A percentile compares a stretch with the other conserved stretches of the same genome.
Evolutionary conservation across 1,140 invertebrate species (phyloP).

Genomic region (Chrysopa pallens): DNA sequence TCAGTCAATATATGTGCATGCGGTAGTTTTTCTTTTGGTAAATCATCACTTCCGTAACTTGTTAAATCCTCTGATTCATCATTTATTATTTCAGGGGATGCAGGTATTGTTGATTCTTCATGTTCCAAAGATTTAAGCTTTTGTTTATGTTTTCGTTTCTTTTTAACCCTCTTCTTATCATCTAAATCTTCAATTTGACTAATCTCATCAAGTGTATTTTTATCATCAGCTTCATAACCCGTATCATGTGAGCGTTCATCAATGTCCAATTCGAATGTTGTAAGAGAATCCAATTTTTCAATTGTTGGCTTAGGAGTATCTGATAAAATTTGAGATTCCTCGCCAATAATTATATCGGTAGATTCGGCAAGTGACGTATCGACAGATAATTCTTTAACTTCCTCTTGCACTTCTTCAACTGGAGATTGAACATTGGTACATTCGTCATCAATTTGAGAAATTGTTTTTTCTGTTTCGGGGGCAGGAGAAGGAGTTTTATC

Average conservation of each 20-base stretch:
- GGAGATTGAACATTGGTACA: slow-evolving; percentile 6
- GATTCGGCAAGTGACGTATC: slow-evolving; percentile 38
- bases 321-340: slow-evolving; percentile 23
- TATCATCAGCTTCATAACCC: slow-evolving; percentile 36
- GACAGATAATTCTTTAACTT: slow-evolving; percentile 19
- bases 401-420: slow-evolving; percentile 15
- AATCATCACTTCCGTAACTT: slow-evolving; percentile 11
- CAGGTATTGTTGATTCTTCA: slow-evolving; percentile 22
- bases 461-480: slow-evolving; percentile 6
- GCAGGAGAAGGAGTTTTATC: slow-evolving; percentile 6
- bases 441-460: slow-evolving; percentile 3
- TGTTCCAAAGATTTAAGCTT: slow-evolving; percentile 23
- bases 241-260: slow-evolving; percentile 20
- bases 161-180: slow-evolving; percentile 19
- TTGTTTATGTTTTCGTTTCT: slow-evolving; percentile 34
- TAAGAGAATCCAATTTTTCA: slow-evolving; percentile 25
- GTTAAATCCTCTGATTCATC: slow-evolving; percentile 18
- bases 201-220: slow-evolving; percentile 33
- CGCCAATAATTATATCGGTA: slow-evolving; percentile 32
- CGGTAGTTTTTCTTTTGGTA: slow-evolving; percentile 18
- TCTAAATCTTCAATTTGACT: slow-evolving; percentile 20
- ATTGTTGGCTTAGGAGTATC: slow-evolving; percentile 31
- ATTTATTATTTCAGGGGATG: slow-evolving; percentile 20
- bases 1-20: slow-evolving; percentile 22
- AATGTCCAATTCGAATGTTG: slow-evolving; percentile 22